Evolutionary conservation across 2,888 invertebrate genomes (phyloP).

Genomic region (Phragmatobia fuliginosa): DNA sequence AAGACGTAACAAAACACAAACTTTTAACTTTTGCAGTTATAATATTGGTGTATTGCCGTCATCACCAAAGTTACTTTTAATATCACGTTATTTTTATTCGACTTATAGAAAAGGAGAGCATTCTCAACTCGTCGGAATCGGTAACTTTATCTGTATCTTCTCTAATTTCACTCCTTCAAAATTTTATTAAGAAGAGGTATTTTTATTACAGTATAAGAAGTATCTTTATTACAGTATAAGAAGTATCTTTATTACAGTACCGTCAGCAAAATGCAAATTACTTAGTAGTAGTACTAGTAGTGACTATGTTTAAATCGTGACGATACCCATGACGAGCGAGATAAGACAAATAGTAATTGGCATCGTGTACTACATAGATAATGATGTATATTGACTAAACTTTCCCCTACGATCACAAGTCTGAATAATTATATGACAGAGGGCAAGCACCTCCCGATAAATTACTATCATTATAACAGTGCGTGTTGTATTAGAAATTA

Average conservation of each 20-base stretch:
- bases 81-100: not conserved
- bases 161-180: too few species aligned
- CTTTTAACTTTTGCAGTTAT: too few species aligned
- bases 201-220: too few species aligned
- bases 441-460: constrained; percentile 24
- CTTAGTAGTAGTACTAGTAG: not conserved
- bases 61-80: too few species aligned
- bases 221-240: too few species aligned
- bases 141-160: too few species aligned
- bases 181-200: too few species aligned
- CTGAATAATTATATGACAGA: not conserved
- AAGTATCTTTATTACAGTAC: not conserved
- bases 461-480: constrained; percentile 16
- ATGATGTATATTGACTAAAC: not conserved
- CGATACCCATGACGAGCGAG: not conserved
- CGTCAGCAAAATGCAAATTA: not conserved
- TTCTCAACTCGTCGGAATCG: too few species aligned
- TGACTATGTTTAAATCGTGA: not conserved
- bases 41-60: too few species aligned
- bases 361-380: not conserved
- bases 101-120: too few species aligned
- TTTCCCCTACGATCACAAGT: not conserved
- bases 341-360: not conserved
- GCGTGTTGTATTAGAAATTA: constrained; percentile 11
- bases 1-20: too few species aligned